Base-by-base conservation (phyloP, 2,797 vertebrate genomes). In the Cryptoprocta ferox region DNA sequence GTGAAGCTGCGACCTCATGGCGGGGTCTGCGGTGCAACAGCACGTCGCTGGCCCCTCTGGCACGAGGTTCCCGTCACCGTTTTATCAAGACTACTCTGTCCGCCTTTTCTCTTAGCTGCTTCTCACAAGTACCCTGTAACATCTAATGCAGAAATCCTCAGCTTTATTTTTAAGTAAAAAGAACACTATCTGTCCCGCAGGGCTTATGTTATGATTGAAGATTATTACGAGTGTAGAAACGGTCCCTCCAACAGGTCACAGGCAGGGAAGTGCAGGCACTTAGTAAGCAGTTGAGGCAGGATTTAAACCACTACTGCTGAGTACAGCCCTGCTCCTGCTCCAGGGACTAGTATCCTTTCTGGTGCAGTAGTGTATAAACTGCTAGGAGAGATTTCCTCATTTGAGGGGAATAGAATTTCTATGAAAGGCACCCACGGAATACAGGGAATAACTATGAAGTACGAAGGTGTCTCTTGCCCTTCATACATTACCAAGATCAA, bases 41-140 rank as follows among this genome's bases (percentile, higher is more conserved):
- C 2, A 14, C 2, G 1, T 48, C 4, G 2, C 13, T 65, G 56
- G 16, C 39, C 24, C 14, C 15, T 2, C 15, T 73, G 9, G 13
- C 1, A 26, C 21, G 30, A 37, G 3, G 32, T 2, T 26, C 8
- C 12, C 35, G 18, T 10, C 21, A 37, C 28, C 39, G 14, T 0
- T 37, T 37, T 37, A 1, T 26, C 16, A 18, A 42, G 45, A 18
- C 6, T 19, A 76, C 32, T 4, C 21, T 42, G 26, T 39, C 59
- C 30, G 24, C 56, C 11, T 42, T 26, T 18, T 48, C 39, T 42
- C 3, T 45, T n/a, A 35, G 9, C 61, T 79, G 73, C 14, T 73
- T 59, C 30, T 66, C 18, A 30, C 26, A n/a, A 15, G 9, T 65
- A 37, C 32, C 3, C 18, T 26, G 2, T 56, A 59, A 70, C 53